phyloP scores from a whole-genome alignment of 2,888 invertebrate species.

The Antheraea yamamai region DNA sequence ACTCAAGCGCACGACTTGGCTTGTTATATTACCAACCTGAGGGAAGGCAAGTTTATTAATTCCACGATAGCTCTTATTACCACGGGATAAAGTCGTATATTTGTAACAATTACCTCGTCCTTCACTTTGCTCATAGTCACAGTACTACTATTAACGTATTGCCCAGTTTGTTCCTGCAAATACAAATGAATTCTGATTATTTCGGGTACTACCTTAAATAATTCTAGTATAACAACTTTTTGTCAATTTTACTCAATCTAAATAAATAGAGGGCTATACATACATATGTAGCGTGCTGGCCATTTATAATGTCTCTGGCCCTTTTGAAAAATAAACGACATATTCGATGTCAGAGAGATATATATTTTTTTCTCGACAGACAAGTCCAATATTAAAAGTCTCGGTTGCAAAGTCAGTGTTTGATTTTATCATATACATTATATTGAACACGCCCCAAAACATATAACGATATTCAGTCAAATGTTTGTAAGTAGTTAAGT shows the following conservation, averaged over 20 bases:
- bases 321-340: too few relatives aligned
- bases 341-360: too few relatives aligned
- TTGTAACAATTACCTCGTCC: slow-evolving; percentile 82
- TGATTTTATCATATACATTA: too few relatives aligned
- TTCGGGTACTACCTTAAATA: not conserved
- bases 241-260: not conserved
- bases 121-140: slow-evolving; percentile 90
- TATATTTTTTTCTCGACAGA: too few relatives aligned
- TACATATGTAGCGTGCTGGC: too few relatives aligned
- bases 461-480: not conserved
- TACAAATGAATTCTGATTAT: not conserved
- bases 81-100: slow-evolving; percentile 11
- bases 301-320: too few relatives aligned
- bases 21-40: slow-evolving; percentile 89
- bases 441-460: too few relatives aligned
- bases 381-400: too few relatives aligned
- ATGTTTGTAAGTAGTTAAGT: not conserved
- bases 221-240: too few relatives aligned
- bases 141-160: slow-evolving; percentile 90
- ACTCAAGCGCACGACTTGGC: slow-evolving; percentile 89
- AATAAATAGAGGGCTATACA: too few relatives aligned
- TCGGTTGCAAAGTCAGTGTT: too few relatives aligned
- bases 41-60: slow-evolving; percentile 28
- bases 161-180: slow-evolving; percentile 86
- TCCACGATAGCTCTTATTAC: slow-evolving; percentile 21